Base-by-base conservation (phyloP, 2,113 vertebrate species). In the Syngnathus typhle region DNA sequence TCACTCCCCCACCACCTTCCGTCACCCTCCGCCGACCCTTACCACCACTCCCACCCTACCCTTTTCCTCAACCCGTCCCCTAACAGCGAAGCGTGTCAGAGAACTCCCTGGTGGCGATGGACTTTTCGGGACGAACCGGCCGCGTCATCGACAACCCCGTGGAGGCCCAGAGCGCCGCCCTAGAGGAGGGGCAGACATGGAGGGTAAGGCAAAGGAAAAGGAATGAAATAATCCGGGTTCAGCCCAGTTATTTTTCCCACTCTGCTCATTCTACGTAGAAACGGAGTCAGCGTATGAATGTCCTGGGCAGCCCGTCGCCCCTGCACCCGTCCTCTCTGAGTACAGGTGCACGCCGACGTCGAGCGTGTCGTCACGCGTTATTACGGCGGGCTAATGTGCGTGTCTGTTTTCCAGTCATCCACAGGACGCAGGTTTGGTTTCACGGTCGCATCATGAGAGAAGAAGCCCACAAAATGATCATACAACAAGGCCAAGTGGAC, bases 41-140 rank as follows among this genome's bases (percentile, higher is more conserved):
- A 62, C 38, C 60, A 11, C 16, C 38, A 7, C 60, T 21, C 19
- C 55, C 36, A n/a, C 58, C 44, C 67, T 15, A 52, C 59, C 62
- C 43, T 47, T 43, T 16, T 51, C 46, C 23, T 49, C 23, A 47
- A 3, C 69, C 68, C 41, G 51, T 72, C 60, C 65, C 72, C 54
- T 13, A 21, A 83, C 82, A 98, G 97, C 93, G 97, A 88, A 99
- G 96, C 64, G 94, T 98, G 65, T 98, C 96, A 3, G 97, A 99
- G 91, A 99, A 95, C 85, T 98, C 95, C 54, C 91, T 99, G 58
- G 97, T 99, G 82, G 96, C 97, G 43, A 99, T 99, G 96, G 97
- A 99, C 89, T 99, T 99, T 86, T 99, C 97, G 13, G 96, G 97
- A 72, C 92, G 94, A 79, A 98, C 93, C 7, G 97, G 97, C 70